phyloP scores from a whole-genome alignment of 2,888 invertebrate genomes.

The Ennomos erosarius region DNA sequence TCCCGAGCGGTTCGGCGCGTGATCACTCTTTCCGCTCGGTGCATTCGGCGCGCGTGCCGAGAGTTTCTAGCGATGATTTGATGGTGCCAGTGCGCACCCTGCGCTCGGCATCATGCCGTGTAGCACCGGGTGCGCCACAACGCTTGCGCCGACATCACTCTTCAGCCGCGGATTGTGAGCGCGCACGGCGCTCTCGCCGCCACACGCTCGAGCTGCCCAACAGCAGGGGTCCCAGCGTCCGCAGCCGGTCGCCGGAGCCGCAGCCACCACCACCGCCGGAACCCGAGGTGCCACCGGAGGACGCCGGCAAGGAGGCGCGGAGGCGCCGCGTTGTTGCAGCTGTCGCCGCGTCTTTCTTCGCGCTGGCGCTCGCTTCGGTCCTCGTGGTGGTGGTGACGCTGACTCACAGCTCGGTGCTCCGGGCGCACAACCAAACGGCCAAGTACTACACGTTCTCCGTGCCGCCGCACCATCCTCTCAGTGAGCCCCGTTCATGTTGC shows the following conservation, averaged over 20 bases:
- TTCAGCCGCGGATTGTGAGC: constrained; percentile 79
- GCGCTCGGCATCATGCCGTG: constrained; percentile 79
- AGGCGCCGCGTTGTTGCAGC: constrained; percentile 89
- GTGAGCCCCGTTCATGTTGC: constrained; percentile 86
- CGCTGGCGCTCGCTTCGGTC: constrained; percentile 89
- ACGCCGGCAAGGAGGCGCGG: constrained; percentile 87
- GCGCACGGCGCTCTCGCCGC: constrained; percentile 76
- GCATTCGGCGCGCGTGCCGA: constrained; percentile 78
- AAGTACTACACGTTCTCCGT: constrained; percentile 88
- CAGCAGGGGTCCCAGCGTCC: constrained; percentile 77
- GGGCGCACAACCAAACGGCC: constrained; percentile 87
- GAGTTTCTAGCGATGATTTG: constrained; percentile 78
- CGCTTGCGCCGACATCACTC: constrained; percentile 80
- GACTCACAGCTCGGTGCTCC: constrained; percentile 88
- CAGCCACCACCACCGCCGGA: constrained; percentile 65
- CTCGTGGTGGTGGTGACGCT: constrained; percentile 92
- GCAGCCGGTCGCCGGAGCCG: constrained; percentile 77
- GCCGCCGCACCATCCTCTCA: constrained; percentile 86
- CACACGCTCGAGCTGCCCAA: constrained; percentile 76
- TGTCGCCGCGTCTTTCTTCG: constrained; percentile 89
- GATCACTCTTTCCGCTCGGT: constrained; percentile 80
- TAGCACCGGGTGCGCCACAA: constrained; percentile 76
- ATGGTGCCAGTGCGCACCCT: constrained; percentile 80
- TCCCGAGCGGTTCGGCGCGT: constrained; percentile 72
- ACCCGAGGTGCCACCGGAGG: constrained; percentile 78